Conservation (phyloP, 2,113 vertebrate species). For the human (Homo sapiens) region GRCh38 chr5:142622001-142622500, state of each 20-base stretch:
- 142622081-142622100: neutral
- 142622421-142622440: neutral
- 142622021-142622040: constrained; percentile 39
- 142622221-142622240: constrained; percentile 31
- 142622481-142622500: neutral
- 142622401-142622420: neutral
- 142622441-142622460: constrained; percentile 9
- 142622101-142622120: constrained; percentile 31
- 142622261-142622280: neutral
- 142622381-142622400: neutral
- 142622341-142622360: neutral
- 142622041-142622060: constrained; percentile 31
- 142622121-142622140: constrained; percentile 35
- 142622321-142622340: neutral
- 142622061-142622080: neutral
- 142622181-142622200: constrained; percentile 37
- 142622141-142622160: constrained; percentile 39
- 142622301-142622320: neutral
- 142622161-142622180: constrained; percentile 47
- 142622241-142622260: neutral
- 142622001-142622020: neutral
- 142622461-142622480: neutral
- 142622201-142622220: neutral
- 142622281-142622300: neutral
- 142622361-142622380: neutral